phyloP scores from a whole-genome alignment of 2,113 vertebrate genomes.

The Phalacrocorax brasilianus region DNA sequence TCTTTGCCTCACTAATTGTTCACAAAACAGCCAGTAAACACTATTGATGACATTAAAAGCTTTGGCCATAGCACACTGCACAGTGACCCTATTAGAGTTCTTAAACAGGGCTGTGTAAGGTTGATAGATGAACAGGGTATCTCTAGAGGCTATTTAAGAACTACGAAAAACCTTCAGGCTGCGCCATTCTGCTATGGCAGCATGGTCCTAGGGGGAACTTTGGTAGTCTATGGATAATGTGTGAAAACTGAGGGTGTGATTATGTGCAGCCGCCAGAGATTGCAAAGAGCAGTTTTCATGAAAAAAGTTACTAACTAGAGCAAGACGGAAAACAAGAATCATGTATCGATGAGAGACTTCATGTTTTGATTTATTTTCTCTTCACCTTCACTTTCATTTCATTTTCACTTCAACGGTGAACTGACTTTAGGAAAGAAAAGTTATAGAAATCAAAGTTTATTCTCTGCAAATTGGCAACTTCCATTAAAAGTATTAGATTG shows the following conservation, averaged over 20 bases:
- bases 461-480: background rate
- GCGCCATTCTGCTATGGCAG: background rate
- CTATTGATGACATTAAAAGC: background rate
- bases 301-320: background rate
- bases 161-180: background rate
- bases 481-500: background rate
- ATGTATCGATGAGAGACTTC: fast-evolving
- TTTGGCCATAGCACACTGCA: background rate
- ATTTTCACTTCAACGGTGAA: background rate
- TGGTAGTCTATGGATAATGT: background rate
- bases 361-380: background rate
- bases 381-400: background rate
- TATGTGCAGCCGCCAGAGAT: fast-evolving
- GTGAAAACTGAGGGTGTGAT: background rate
- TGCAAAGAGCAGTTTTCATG: background rate
- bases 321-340: background rate
- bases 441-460: background rate
- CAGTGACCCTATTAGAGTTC: background rate
- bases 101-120: background rate
- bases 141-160: background rate
- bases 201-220: background rate
- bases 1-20: background rate
- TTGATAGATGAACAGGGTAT: background rate
- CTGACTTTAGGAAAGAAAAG: background rate
- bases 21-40: background rate